phyloP scores from a whole-genome alignment of 2,113 vertebrate genomes.

The Machaerirhynchus nigripectus region DNA sequence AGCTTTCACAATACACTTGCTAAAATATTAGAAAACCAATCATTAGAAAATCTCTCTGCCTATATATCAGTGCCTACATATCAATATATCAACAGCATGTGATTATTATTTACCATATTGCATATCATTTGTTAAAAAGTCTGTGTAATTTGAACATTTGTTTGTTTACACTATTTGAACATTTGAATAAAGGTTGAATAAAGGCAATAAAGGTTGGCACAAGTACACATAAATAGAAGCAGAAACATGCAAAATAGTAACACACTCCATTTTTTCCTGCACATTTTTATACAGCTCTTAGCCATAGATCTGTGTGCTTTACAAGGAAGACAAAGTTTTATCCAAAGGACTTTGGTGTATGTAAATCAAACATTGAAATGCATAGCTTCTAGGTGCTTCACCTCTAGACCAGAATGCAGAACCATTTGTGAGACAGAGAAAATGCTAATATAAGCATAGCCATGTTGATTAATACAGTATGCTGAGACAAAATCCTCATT shows the following conservation, averaged over 20 bases:
- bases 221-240: background rate
- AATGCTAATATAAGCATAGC: background rate
- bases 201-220: background rate
- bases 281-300: background rate
- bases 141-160: background rate
- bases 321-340: background rate
- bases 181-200: background rate
- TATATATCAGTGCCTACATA: background rate
- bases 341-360: background rate
- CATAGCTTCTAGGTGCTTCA: background rate
- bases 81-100: background rate
- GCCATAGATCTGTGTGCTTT: background rate
- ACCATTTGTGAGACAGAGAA: background rate
- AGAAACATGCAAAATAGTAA: background rate
- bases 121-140: background rate
- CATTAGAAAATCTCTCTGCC: background rate
- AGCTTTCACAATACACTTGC: background rate
- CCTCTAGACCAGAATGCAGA: background rate
- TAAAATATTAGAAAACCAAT: background rate
- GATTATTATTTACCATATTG: background rate
- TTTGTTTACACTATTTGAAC: background rate
- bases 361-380: background rate
- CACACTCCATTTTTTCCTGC: background rate
- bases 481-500: background rate
- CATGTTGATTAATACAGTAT: accelerated